These are phyloP conservation scores for Carterocephalus palaemon DNA, from an alignment of 2,888 invertebrate genomes.

Conservation along the genomic window DNA sequence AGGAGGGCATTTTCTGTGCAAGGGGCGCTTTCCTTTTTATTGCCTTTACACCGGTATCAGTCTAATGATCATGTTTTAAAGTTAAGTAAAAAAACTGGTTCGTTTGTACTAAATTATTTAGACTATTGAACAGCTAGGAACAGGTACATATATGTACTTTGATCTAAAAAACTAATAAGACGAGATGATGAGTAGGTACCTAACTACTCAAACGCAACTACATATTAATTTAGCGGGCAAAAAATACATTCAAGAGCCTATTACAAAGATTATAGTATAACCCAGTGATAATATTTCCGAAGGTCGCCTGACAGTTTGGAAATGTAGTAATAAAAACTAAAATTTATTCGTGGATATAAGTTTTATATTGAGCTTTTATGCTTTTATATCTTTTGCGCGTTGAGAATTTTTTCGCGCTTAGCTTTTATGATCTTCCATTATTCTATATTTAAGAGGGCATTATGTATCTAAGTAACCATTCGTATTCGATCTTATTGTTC, in stretches of 20 bases:
- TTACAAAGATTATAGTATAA: constrained; percentile 6
- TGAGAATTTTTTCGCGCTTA: constrained; percentile 16
- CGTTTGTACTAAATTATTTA: constrained; percentile 7
- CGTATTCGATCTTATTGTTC: neutral
- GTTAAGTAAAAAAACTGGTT: too few relatives aligned
- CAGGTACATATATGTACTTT: too few relatives aligned
- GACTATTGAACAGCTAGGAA: too few relatives aligned
- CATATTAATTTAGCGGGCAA: too few relatives aligned
- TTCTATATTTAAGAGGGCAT: constrained; percentile 17
- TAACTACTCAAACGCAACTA: too few relatives aligned
- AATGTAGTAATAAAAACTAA: constrained; percentile 21
- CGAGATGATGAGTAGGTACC: too few relatives aligned
- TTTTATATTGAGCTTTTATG: constrained; percentile 18
- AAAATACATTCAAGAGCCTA: neutral
- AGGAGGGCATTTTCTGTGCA: constrained; percentile 21
- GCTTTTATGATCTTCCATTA: constrained; percentile 13
- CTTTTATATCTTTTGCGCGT: constrained; percentile 15
- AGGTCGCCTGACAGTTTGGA: constrained; percentile 12
- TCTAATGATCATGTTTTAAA: constrained; percentile 19
- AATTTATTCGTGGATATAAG: constrained; percentile 19
- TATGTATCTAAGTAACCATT: constrained; percentile 4
- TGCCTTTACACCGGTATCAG: constrained; percentile 3
- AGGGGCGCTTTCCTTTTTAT: constrained; percentile 12
- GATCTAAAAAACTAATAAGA: too few relatives aligned
- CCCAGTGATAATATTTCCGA: constrained; percentile 11